A percentile compares a stretch with the other conserved stretches of the same genome.
Conservation (phyloP, 2,797 vertebrate genomes). For the Chrosomus eos region DNA sequence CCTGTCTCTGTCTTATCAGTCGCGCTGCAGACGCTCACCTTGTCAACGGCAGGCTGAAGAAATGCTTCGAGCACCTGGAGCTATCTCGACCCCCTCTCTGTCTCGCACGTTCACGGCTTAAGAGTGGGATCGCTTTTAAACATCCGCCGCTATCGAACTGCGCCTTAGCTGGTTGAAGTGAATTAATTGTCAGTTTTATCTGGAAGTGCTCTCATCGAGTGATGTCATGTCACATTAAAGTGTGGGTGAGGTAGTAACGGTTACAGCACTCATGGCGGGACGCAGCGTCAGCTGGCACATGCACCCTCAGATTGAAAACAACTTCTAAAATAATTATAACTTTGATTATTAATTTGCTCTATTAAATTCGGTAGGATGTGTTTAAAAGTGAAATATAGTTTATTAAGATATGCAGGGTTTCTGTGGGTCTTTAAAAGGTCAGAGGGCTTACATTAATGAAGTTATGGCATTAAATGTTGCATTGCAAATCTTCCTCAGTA, state of each 20-base stretch:
- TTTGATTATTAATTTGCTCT: background rate
- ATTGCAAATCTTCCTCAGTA: background rate
- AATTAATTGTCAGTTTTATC: constrained; percentile 40
- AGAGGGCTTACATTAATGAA: background rate
- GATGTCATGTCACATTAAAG: constrained; percentile 28
- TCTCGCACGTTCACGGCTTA: background rate
- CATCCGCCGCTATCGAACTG: constrained; percentile 7
- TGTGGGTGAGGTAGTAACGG: background rate
- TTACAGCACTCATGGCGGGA: background rate
- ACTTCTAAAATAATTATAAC: background rate
- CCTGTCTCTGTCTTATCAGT: constrained; percentile 69
- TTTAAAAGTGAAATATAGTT: background rate
- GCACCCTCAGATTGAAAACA: background rate
- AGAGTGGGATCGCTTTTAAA: constrained; percentile 16
- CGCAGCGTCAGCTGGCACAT: background rate
- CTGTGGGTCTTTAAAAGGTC: background rate
- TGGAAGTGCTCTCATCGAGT: constrained; percentile 24
- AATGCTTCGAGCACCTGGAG: constrained; percentile 7
- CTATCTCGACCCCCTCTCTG: constrained; percentile 8
- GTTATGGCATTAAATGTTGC: background rate
- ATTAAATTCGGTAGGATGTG: background rate
- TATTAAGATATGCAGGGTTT: background rate
- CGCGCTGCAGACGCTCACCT: constrained; percentile 65
- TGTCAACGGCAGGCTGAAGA: constrained; percentile 65
- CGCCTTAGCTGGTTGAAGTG: constrained; percentile 35